These are phyloP conservation scores for Gari tellinella DNA, from an alignment of 2,888 invertebrate genomes.

Conservation along the genomic window DNA sequence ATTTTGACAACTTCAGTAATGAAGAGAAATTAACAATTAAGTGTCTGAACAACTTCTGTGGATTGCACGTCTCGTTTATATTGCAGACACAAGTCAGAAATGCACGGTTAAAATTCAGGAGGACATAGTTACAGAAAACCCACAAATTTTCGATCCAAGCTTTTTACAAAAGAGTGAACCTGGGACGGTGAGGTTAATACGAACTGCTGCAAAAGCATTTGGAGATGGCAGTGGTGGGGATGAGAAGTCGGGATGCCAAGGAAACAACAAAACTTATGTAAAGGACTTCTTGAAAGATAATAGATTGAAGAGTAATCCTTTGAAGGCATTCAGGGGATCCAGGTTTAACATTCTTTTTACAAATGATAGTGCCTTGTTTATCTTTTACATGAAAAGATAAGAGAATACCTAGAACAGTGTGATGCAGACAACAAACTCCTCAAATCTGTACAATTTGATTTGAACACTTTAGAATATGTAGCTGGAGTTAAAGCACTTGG, in stretches of 20 bases:
- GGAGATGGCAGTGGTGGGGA: constrained; percentile 30
- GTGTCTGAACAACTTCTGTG: no score
- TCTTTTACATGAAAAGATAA: constrained; percentile 15
- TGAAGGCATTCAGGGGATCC: constrained; percentile 25
- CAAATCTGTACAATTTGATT: constrained; percentile 7
- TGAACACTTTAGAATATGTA: constrained; percentile 20
- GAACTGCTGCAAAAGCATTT: constrained; percentile 41
- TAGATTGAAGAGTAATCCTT: constrained; percentile 18
- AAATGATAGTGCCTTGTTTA: constrained; percentile 22
- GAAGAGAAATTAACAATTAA: no score
- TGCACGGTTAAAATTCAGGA: constrained; percentile 30
- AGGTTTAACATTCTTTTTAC: constrained; percentile 35
- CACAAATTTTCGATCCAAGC: constrained; percentile 12
- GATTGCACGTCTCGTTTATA: no score
- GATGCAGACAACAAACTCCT: constrained; percentile 7
- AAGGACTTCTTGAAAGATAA: constrained; percentile 19
- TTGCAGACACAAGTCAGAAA: no score
- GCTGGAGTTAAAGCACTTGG: constrained; percentile 24
- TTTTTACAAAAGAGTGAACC: constrained; percentile 32
- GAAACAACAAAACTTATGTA: constrained; percentile 20
- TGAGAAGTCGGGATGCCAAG: constrained; percentile 42
- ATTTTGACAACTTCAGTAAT: no score
- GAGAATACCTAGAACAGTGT: constrained; percentile 3
- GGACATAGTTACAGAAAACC: constrained; percentile 15
- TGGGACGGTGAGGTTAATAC: constrained; percentile 30